Conservation (phyloP, 2,797 vertebrate genomes). For the Chelonia mydas region DNA sequence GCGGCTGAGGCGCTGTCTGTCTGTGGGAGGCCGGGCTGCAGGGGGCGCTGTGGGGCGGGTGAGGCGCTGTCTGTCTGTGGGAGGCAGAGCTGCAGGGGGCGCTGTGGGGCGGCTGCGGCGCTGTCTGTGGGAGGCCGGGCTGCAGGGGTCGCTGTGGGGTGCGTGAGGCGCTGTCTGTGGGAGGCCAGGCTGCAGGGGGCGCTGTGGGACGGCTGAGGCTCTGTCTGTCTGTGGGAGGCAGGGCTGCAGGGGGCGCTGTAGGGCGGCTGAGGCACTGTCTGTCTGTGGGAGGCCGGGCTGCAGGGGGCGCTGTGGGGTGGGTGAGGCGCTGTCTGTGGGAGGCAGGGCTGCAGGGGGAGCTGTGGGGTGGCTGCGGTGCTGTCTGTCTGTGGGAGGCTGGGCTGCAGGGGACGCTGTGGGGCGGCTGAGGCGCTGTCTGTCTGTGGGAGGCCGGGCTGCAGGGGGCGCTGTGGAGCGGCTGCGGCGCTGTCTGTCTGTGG, state of each 20-base stretch:
- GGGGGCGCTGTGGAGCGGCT: rapidly evolving
- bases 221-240: neutral
- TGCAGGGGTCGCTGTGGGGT: slow-evolving; percentile 5
- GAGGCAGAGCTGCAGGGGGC: no score
- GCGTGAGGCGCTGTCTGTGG: no score
- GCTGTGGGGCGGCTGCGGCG: rapidly evolving
- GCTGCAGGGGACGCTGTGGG: neutral
- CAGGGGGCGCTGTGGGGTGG: neutral
- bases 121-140: rapidly evolving
- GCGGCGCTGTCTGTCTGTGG: no score
- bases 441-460: no score
- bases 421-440: neutral
- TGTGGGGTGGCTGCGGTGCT: no score
- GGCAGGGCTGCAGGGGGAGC: no score
- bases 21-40: no score
- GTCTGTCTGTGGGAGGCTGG: no score
- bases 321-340: no score
- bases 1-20: rapidly evolving
- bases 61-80: no score
- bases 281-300: neutral
- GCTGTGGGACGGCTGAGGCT: no score
- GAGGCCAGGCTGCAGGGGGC: neutral
- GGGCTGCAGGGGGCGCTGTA: rapidly evolving
- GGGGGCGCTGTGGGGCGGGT: no score
- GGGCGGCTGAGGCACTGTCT: rapidly evolving